phyloP scores from a whole-genome alignment of 2,113 vertebrate species.

The Columbina picui region DNA sequence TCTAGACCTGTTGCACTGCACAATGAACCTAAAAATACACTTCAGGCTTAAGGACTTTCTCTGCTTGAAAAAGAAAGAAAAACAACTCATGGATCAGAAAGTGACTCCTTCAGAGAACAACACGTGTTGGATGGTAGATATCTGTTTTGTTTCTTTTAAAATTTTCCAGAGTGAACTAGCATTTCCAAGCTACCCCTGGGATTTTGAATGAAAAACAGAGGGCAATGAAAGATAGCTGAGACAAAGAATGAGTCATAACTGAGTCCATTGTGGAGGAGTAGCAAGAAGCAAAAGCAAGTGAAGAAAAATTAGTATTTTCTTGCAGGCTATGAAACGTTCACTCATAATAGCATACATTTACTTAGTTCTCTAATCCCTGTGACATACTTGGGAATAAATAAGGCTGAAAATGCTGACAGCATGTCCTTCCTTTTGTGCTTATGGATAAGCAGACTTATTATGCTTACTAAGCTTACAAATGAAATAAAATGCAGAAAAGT shows the following conservation, averaged over 20 bases:
- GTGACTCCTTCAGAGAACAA: neutral
- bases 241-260: neutral
- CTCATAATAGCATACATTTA: neutral
- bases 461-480: neutral
- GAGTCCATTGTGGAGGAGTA: neutral
- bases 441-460: neutral
- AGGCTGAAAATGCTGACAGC: neutral
- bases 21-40: neutral
- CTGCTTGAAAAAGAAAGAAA: neutral
- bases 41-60: neutral
- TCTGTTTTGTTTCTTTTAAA: neutral
- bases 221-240: neutral
- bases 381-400: neutral
- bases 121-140: neutral
- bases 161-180: neutral
- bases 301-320: neutral
- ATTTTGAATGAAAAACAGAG: neutral
- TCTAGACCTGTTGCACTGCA: neutral
- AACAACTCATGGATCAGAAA: neutral
- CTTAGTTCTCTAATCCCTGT: neutral
- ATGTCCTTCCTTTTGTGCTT: neutral
- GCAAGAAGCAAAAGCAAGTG: neutral
- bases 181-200: neutral
- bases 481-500: neutral
- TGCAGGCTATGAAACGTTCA: neutral